Evolutionary conservation across 2,113 vertebrate genomes (phyloP).

Genomic region (Ibidorhyncha struthersii): DNA sequence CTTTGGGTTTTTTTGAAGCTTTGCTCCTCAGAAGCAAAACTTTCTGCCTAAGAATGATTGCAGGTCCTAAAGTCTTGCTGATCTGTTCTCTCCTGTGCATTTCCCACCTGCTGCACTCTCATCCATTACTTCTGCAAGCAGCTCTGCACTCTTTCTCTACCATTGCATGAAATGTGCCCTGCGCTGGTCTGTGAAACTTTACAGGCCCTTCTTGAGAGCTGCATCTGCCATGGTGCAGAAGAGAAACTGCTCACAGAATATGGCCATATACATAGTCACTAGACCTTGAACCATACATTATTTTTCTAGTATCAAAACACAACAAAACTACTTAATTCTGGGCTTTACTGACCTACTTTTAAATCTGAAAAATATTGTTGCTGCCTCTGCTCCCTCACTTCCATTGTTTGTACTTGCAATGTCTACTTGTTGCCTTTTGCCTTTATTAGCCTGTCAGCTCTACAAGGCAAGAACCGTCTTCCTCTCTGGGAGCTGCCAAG

Average conservation of each 20-base stretch:
- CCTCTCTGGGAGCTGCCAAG: background rate
- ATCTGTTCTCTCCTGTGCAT: background rate
- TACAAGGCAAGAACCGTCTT: background rate
- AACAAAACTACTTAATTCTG: background rate
- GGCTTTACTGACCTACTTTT: background rate
- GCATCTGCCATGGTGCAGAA: background rate
- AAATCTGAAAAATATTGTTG: background rate
- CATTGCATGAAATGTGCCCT: background rate
- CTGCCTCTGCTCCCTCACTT: background rate
- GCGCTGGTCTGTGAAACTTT: background rate
- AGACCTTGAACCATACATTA: background rate
- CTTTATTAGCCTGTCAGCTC: background rate
- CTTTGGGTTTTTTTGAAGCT: background rate
- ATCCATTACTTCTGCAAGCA: background rate
- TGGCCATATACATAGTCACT: background rate
- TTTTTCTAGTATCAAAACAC: background rate
- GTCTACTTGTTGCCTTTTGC: background rate
- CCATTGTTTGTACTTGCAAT: background rate
- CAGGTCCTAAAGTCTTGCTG: background rate
- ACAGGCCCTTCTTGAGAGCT: background rate
- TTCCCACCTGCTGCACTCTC: background rate
- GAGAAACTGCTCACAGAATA: background rate
- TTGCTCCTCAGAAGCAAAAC: background rate
- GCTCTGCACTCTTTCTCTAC: background rate
- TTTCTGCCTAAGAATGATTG: background rate